Percentiles rank a stretch among this genome's conserved stretches.
phyloP scores from a whole-genome alignment of 1,140 invertebrate species.

The Ganaspis sp. region DNA sequence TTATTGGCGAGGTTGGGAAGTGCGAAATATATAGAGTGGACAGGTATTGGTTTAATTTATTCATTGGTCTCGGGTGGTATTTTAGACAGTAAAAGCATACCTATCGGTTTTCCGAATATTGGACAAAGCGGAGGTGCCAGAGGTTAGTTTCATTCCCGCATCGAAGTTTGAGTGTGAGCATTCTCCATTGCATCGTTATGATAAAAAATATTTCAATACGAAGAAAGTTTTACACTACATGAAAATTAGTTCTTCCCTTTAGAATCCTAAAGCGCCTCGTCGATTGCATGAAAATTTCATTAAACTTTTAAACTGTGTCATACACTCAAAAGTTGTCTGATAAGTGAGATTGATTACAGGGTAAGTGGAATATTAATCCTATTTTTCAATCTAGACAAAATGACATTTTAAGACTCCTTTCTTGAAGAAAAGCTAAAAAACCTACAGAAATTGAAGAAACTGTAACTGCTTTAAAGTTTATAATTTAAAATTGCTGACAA shows the following conservation, averaged over 20 bases:
- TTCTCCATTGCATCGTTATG: conserved; percentile 8
- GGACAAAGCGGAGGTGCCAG: conserved; percentile 34
- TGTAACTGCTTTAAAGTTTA: no score
- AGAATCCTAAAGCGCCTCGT: conserved; percentile 1
- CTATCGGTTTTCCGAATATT: conserved; percentile 49
- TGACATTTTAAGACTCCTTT: not conserved
- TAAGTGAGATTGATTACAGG: not conserved
- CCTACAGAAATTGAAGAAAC: no score
- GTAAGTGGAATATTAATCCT: not conserved
- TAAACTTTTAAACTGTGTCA: conserved; percentile 33
- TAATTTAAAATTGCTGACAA: no score
- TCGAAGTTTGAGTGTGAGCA: conserved; percentile 21
- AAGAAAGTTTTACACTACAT: conserved; percentile 15
- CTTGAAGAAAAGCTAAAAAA: no score
- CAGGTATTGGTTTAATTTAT: conserved; percentile 55
- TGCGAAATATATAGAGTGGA: conserved; percentile 17
- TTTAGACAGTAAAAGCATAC: conserved; percentile 52
- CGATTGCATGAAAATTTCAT: conserved; percentile 55
- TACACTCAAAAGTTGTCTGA: not conserved
- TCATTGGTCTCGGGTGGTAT: conserved; percentile 50
- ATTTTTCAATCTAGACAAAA: not conserved
- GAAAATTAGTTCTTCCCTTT: conserved; percentile 27
- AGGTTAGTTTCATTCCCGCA: conserved; percentile 54
- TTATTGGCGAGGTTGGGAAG: conserved; percentile 2
- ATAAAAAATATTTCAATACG: conserved; percentile 22